Conservation (phyloP, 2,888 invertebrate genomes). For the Cyaniris semiargus region DNA sequence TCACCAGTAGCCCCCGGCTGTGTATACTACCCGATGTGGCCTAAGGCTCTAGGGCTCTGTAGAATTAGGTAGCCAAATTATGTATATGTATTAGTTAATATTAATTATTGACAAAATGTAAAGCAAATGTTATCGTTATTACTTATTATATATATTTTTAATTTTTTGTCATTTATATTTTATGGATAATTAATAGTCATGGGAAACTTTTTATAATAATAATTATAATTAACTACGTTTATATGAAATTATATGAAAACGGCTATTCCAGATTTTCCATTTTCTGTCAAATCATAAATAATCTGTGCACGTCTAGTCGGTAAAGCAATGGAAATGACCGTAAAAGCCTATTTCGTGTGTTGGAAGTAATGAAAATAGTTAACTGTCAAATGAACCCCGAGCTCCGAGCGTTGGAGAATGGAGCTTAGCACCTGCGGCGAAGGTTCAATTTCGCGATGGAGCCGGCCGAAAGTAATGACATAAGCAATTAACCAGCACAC, state of each 20-base stretch:
- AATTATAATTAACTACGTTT: neutral
- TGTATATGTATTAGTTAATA: neutral
- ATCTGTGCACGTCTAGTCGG: constrained; percentile 36
- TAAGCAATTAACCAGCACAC: constrained; percentile 39
- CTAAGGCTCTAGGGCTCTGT: neutral
- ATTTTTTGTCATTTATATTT: too few species aligned
- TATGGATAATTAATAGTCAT: too few species aligned
- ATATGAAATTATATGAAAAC: neutral
- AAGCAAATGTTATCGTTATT: neutral
- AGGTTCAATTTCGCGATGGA: constrained; percentile 1
- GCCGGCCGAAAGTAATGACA: constrained; percentile 34
- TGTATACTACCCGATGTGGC: neutral
- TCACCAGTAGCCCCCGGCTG: neutral
- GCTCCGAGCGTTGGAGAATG: neutral
- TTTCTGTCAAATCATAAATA: constrained; percentile 18
- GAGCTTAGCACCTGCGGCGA: neutral
- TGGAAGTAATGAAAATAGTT: constrained; percentile 22
- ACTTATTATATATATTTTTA: too few species aligned
- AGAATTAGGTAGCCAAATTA: neutral
- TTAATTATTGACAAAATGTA: neutral
- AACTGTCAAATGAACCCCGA: constrained; percentile 25
- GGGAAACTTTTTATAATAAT: too few species aligned
- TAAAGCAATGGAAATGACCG: constrained; percentile 8
- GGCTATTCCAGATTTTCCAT: neutral
- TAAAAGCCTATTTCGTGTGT: constrained; percentile 26